phyloP scores from a whole-genome alignment of 2,113 vertebrate species.

The Seriola quinqueradiata region DNA sequence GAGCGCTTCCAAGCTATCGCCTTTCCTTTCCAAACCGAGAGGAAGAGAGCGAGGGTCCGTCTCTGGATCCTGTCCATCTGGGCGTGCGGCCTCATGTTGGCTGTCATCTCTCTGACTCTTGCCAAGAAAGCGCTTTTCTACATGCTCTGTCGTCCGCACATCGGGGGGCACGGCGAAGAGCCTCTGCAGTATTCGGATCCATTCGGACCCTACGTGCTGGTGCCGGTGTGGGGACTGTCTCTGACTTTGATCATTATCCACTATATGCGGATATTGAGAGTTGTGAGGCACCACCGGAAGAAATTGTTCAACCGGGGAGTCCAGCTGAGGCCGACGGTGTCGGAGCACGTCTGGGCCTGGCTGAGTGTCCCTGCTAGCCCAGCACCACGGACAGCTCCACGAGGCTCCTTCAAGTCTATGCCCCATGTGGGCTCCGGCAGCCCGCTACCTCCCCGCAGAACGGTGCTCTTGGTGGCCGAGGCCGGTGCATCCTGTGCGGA shows the following conservation, averaged over 20 bases:
- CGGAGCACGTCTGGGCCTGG: conserved; percentile 36
- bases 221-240: conserved; percentile 69
- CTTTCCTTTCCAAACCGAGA: conserved; percentile 68
- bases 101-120: conserved; percentile 58
- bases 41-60: conserved; percentile 54
- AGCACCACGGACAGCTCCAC: conserved; percentile 11
- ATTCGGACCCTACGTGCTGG: conserved; percentile 72
- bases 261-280: conserved; percentile 71
- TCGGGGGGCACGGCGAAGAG: not conserved
- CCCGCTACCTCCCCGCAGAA: not conserved
- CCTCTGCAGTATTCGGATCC: conserved; percentile 20
- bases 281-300: conserved; percentile 71
- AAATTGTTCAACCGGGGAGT: conserved; percentile 68
- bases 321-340: conserved; percentile 53
- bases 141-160: conserved; percentile 58
- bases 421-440: not conserved
- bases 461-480: conserved; percentile 33
- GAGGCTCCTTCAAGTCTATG: not conserved
- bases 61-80: conserved; percentile 73
- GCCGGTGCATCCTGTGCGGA: conserved; percentile 13
- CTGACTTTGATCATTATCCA: conserved; percentile 71
- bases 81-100: conserved; percentile 53
- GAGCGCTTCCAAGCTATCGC: conserved; percentile 77
- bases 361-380: not conserved
- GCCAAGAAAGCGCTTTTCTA: conserved; percentile 57